Evolutionary conservation across 2,797 vertebrate species (phyloP).

Genomic region (Cyclura pinguis): DNA sequence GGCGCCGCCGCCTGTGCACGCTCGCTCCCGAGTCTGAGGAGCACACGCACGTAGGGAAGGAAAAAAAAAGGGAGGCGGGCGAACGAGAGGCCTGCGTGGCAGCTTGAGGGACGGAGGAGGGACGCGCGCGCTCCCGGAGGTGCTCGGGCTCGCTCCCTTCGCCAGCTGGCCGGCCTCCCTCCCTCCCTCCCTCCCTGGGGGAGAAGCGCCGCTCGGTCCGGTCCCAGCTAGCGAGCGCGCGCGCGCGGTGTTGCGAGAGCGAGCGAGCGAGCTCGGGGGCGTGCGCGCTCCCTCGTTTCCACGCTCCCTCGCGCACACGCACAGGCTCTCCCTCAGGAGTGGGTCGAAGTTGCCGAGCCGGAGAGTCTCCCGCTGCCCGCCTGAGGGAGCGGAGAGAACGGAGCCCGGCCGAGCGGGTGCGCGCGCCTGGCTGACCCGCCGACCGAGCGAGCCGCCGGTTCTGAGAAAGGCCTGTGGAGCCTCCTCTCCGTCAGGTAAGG

Average conservation of each 20-base stretch:
- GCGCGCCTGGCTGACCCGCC: background rate
- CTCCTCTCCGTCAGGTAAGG: background rate
- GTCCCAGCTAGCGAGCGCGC: too few relatives aligned
- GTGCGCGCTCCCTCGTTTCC: slow-evolving; percentile 31
- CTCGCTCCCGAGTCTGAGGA: too few relatives aligned
- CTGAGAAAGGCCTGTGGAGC: background rate
- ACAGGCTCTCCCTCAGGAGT: background rate
- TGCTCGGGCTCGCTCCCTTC: too few relatives aligned
- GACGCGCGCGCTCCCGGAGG: background rate
- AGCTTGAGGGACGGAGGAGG: slow-evolving; percentile 9
- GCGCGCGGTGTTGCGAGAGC: too few relatives aligned
- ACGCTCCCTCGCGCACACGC: too few relatives aligned
- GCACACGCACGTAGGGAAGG: background rate
- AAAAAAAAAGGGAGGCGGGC: background rate
- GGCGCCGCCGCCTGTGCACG: too few relatives aligned
- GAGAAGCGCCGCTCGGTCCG: too few relatives aligned
- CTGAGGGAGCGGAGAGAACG: background rate
- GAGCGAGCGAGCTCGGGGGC: slow-evolving; percentile 19
- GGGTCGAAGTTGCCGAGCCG: slow-evolving; percentile 56
- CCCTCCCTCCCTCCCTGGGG: too few relatives aligned
- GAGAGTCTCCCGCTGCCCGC: slow-evolving; percentile 27
- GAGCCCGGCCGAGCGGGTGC: too few relatives aligned
- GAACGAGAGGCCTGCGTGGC: slow-evolving; percentile 64
- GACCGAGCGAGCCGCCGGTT: background rate
- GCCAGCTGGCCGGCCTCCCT: background rate